Evolutionary conservation across 2,888 invertebrate species (phyloP).

Genomic region (Drosophila nr. fundita): DNA sequence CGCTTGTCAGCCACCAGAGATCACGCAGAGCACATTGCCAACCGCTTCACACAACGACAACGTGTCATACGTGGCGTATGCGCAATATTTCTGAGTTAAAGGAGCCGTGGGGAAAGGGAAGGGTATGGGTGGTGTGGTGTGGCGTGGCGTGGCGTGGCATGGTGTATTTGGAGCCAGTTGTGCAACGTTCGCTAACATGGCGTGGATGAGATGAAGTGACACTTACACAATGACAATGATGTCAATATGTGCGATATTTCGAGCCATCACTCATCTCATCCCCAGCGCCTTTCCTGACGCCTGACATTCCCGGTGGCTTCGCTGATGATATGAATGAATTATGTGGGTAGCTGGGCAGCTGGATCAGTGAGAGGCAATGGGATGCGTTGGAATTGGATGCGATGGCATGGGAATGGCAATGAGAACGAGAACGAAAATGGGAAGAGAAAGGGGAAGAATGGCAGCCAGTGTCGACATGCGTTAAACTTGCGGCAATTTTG

Average conservation of each 20-base stretch:
- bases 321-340: slow-evolving; percentile 83
- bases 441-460: slow-evolving; percentile 7
- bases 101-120: neutral
- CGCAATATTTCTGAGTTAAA: slow-evolving; percentile 44
- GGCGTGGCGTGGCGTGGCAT: neutral
- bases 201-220: slow-evolving; percentile 75
- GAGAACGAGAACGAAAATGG: slow-evolving; percentile 7
- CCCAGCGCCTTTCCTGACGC: slow-evolving; percentile 29
- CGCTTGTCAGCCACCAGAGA: slow-evolving; percentile 50
- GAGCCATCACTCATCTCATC: slow-evolving; percentile 74
- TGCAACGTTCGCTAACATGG: slow-evolving; percentile 33
- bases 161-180: slow-evolving; percentile 25
- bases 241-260: slow-evolving; percentile 74
- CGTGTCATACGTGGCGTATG: slow-evolving; percentile 64
- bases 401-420: slow-evolving; percentile 14
- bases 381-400: neutral
- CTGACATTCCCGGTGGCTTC: slow-evolving; percentile 45
- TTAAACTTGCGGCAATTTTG: slow-evolving; percentile 81
- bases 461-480: slow-evolving; percentile 75
- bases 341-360: slow-evolving; percentile 67
- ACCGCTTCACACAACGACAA: slow-evolving; percentile 51
- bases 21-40: slow-evolving; percentile 34
- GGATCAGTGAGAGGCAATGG: slow-evolving; percentile 15
- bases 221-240: slow-evolving; percentile 80
- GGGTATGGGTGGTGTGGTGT: neutral